Percentiles rank a stretch among this genome's conserved stretches.
Evolutionary conservation across 2,888 invertebrate species (phyloP).

Genomic region (Morpho helenor): DNA sequence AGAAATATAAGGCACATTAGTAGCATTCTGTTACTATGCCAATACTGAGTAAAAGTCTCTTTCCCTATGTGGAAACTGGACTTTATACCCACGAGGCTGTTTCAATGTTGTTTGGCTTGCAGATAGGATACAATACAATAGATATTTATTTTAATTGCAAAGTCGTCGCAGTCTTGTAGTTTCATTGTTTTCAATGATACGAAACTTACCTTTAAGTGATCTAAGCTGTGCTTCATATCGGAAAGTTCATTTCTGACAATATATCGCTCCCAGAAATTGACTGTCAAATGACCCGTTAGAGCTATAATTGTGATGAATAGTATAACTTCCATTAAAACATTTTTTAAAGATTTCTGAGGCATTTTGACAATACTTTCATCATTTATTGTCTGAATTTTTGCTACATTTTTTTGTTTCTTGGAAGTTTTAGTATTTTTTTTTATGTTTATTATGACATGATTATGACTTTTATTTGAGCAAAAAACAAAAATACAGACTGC

Average conservation of each 20-base stretch:
- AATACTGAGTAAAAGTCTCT: background rate
- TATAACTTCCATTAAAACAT: conserved; percentile 40
- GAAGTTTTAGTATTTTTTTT: too few relatives aligned
- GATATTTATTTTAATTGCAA: background rate
- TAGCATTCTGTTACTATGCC: too few relatives aligned
- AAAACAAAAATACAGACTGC: too few relatives aligned
- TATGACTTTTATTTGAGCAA: too few relatives aligned
- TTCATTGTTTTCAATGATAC: background rate
- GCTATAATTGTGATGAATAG: conserved; percentile 45
- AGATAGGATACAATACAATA: background rate
- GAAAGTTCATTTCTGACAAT: conserved; percentile 46
- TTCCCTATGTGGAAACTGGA: background rate
- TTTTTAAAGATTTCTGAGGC: conserved; percentile 40
- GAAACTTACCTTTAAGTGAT: conserved; percentile 46
- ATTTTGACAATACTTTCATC: conserved; percentile 31
- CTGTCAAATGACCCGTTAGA: conserved; percentile 47
- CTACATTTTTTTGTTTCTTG: too few relatives aligned
- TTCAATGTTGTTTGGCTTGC: background rate
- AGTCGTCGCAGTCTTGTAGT: background rate
- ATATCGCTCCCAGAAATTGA: conserved; percentile 56
- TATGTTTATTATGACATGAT: too few relatives aligned
- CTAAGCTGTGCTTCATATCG: conserved; percentile 48
- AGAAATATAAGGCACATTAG: too few relatives aligned
- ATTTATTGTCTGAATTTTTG: background rate
- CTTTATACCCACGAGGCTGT: background rate